A percentile compares a stretch with the other conserved stretches of the same genome.
Evolutionary conservation across 2,113 vertebrate species (phyloP).

Genomic region (Ictidomys tridecemlineatus): DNA sequence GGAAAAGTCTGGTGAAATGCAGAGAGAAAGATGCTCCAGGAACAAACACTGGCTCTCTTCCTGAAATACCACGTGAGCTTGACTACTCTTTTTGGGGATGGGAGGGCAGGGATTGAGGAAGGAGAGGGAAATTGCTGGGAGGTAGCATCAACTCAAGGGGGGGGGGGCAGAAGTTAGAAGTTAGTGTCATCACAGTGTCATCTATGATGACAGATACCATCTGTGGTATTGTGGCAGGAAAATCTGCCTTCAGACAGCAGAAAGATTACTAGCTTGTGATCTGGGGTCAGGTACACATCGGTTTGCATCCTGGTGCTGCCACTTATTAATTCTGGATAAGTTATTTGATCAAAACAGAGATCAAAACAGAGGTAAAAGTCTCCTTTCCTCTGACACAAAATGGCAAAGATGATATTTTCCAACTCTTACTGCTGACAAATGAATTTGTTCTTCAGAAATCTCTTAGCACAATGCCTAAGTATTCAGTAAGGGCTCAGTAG

Average conservation of each 20-base stretch:
- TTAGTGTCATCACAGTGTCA: too few relatives aligned
- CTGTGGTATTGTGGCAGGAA: neutral
- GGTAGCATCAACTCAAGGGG: neutral
- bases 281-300: neutral
- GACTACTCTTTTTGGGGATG: neutral
- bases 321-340: neutral
- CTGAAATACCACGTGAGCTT: neutral
- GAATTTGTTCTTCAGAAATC: neutral
- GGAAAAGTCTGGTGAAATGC: neutral
- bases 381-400: constrained; percentile 11
- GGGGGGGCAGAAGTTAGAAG: neutral
- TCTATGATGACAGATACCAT: neutral
- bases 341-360: constrained; percentile 9
- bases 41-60: neutral
- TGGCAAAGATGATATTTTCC: neutral
- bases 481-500: neutral
- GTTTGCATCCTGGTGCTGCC: neutral
- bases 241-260: neutral
- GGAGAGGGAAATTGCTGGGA: neutral
- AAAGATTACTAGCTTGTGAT: neutral
- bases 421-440: neutral
- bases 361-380: neutral
- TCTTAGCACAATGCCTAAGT: neutral
- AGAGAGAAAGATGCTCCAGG: neutral
- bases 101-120: neutral